Evolutionary conservation across 2,888 invertebrate species (phyloP), one percentile per base, ranked within the genome.

Genomic region (Machimus atricapillus): DNA sequence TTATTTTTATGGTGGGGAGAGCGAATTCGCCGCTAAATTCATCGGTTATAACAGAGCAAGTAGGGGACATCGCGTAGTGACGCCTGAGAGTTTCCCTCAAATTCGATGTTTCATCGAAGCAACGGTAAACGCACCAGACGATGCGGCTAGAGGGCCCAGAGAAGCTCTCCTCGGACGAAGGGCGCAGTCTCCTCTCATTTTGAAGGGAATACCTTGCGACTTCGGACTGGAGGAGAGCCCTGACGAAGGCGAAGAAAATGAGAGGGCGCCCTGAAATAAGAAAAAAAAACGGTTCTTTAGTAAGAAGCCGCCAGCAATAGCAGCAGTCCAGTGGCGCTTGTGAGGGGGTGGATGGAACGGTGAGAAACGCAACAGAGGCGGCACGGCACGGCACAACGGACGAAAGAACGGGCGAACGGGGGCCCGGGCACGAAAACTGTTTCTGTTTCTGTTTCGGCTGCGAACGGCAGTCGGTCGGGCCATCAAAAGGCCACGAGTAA

Each of bases 401-500:
- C n/a, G 27, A 34, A 34, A 0, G 34, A 37, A 37, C 8, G 37
- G 40, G 0, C 34, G 40, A 40, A 40, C 40, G 40, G 40, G 40
- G 40, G 40, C 9, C 37, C 12, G 12, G n/a, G 37, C 58, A 82
- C 82, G 58, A 31, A 23, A 66, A 66, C 27, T 66, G 66, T 66
- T 66, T 66, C 66, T 66, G 66, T 66, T 66, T 66, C 66, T 66
- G 52, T 82, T 82, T 56, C 66, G 82, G 58, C 82, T 34, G 82
- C 82, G 58, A 82, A 66, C 56, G 82, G 40, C 82, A 73, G 46
- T 85, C 74, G 74, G 23, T 43, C 43, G 79, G 73, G 73, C 85
- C 43, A 83, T 73, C 85, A 74, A 74, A 85, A 74, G 74, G 85
- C 85, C 85, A 74, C 85, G 56, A 85, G 58, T 76, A 37, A 76